These are phyloP conservation scores for Idaea straminata DNA, from an alignment of 2,888 invertebrate species.

Conservation along the genomic window DNA sequence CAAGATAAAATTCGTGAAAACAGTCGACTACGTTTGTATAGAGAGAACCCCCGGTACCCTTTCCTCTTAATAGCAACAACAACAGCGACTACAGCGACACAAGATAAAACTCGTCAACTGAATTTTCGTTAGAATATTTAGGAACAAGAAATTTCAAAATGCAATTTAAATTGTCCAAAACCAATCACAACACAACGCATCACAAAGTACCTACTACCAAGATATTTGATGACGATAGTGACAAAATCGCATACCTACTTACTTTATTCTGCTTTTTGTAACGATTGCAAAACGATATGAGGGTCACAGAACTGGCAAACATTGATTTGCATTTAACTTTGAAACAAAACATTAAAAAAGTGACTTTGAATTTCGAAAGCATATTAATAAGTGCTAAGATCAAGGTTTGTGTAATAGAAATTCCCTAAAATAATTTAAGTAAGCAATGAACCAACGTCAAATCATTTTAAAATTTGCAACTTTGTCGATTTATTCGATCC, in stretches of 20 bases:
- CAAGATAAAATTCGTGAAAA: too few relatives aligned
- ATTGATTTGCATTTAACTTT: not conserved
- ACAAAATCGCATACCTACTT: not conserved
- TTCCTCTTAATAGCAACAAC: too few relatives aligned
- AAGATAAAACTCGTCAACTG: too few relatives aligned
- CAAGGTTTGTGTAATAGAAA: too few relatives aligned
- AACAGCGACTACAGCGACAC: too few relatives aligned
- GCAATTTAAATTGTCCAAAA: not conserved
- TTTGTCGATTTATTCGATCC: too few relatives aligned
- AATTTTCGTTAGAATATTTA: not conserved
- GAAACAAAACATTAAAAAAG: not conserved
- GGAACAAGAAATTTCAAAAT: not conserved
- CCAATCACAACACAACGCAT: not conserved
- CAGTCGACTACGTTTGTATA: too few relatives aligned
- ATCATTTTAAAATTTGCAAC: too few relatives aligned
- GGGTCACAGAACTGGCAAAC: not conserved
- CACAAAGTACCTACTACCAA: not conserved
- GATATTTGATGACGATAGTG: not conserved
- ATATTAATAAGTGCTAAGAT: not conserved
- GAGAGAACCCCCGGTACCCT: too few relatives aligned
- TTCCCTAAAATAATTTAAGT: too few relatives aligned
- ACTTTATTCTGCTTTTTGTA: not conserved
- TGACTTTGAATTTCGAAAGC: not conserved
- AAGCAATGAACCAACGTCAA: too few relatives aligned
- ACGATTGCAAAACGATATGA: constrained; percentile 1